Conservation (phyloP, 1,140 invertebrate genomes). For the Sitophilus oryzae region DNA sequence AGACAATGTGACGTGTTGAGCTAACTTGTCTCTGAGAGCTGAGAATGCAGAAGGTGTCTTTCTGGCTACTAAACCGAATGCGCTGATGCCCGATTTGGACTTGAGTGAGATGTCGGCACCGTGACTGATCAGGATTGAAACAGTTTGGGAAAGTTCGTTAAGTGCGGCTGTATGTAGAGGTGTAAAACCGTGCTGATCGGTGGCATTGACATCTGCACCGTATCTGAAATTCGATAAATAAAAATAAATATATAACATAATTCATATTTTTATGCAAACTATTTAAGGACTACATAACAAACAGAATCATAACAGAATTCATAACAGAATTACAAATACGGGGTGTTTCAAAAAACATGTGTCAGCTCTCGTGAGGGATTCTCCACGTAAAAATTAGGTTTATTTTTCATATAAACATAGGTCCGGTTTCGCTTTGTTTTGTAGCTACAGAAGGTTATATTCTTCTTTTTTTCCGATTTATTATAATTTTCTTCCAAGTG, state of each 20-base stretch:
- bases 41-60: constrained; percentile 74
- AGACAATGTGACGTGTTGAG: constrained; percentile 67
- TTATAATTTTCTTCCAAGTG: too few species aligned
- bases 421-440: too few species aligned
- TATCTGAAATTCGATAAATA: constrained; percentile 32
- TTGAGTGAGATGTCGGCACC: constrained; percentile 77
- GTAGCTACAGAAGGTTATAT: too few species aligned
- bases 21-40: constrained; percentile 67
- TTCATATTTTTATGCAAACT: too few species aligned
- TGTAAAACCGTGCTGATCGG: constrained; percentile 83
- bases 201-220: constrained; percentile 74
- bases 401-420: too few species aligned
- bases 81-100: constrained; percentile 73
- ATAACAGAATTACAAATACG: too few species aligned
- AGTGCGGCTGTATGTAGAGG: constrained; percentile 80
- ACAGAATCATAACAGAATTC: too few species aligned
- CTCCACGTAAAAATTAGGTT: too few species aligned
- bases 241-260: background rate
- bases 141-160: constrained; percentile 72
- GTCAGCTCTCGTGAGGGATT: too few species aligned
- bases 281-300: too few species aligned
- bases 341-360: too few species aligned
- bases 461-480: too few species aligned
- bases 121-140: constrained; percentile 71
- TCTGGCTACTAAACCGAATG: constrained; percentile 70